phyloP scores from a whole-genome alignment of 2,888 invertebrate species.

The Cantharis lateralis region DNA sequence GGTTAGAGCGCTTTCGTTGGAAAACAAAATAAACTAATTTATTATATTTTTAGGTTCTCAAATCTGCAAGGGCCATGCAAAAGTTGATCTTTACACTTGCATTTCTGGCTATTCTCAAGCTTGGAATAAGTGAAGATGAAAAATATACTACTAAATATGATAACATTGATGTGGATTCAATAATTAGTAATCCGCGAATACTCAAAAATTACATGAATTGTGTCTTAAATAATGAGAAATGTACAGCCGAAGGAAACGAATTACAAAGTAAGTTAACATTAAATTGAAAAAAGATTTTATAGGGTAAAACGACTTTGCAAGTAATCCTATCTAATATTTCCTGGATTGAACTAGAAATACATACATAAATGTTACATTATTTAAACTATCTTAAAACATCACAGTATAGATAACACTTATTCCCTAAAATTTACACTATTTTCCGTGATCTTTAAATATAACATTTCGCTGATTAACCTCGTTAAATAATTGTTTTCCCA shows the following conservation, averaged over 20 bases:
- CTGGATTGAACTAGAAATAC: too few species aligned
- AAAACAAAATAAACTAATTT: background rate
- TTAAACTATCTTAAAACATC: too few species aligned
- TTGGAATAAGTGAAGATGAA: constrained; percentile 35
- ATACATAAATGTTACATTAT: too few species aligned
- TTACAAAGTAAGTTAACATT: constrained; percentile 55
- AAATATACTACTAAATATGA: constrained; percentile 73
- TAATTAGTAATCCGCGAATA: constrained; percentile 67
- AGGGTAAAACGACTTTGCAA: too few species aligned
- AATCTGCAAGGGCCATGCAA: background rate
- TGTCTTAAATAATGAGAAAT: constrained; percentile 65
- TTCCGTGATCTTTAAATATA: too few species aligned
- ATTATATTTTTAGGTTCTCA: background rate
- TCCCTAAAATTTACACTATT: too few species aligned
- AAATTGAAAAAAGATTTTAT: too few species aligned
- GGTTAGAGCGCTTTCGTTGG: too few species aligned
- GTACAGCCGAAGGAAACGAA: constrained; percentile 70
- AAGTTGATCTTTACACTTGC: background rate
- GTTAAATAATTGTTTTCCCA: too few species aligned
- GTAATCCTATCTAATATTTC: too few species aligned
- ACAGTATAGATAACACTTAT: too few species aligned
- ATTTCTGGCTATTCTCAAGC: background rate
- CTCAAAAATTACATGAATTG: constrained; percentile 72
- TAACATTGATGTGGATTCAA: constrained; percentile 69
- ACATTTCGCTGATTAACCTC: too few species aligned